Evolutionary conservation across 2,113 vertebrate genomes (phyloP).

Genomic region (Gasterosteus aculeatus): DNA sequence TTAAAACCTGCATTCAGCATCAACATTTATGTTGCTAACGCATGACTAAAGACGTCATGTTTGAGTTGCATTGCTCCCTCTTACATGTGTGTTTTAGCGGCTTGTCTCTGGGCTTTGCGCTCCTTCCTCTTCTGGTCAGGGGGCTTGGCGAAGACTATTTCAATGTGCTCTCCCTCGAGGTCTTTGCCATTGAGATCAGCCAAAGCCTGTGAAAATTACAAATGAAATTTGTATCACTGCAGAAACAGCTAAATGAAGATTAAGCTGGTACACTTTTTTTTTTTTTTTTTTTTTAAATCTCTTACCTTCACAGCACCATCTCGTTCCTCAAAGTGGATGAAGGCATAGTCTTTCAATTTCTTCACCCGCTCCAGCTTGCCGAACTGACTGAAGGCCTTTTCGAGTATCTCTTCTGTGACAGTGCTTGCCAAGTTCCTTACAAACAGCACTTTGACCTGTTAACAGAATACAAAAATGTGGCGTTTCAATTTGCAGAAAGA

Average conservation of each 20-base stretch:
- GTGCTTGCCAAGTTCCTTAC: conserved; percentile 97
- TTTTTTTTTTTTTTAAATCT: background rate
- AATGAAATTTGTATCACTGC: background rate
- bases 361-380: conserved; percentile 98
- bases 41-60: no score
- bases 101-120: conserved; percentile 98
- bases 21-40: background rate
- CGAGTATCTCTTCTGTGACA: conserved; percentile 97
- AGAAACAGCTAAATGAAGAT: background rate
- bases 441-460: conserved; percentile 97
- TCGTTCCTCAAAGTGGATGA: conserved; percentile 98
- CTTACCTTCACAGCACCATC: conserved; percentile 97
- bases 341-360: conserved; percentile 99
- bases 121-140: conserved; percentile 99
- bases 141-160: conserved; percentile 99
- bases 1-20: conserved; percentile 5
- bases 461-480: background rate
- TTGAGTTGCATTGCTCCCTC: conserved; percentile 45
- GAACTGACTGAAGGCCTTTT: conserved; percentile 97
- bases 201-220: conserved; percentile 85
- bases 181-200: conserved; percentile 99
- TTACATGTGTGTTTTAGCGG: conserved; percentile 99
- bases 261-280: background rate
- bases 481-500: background rate
- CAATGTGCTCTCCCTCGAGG: conserved; percentile 98